Base-by-base conservation (phyloP, 2,797 vertebrate genomes). In the Hypotaenidia philippensis region DNA sequence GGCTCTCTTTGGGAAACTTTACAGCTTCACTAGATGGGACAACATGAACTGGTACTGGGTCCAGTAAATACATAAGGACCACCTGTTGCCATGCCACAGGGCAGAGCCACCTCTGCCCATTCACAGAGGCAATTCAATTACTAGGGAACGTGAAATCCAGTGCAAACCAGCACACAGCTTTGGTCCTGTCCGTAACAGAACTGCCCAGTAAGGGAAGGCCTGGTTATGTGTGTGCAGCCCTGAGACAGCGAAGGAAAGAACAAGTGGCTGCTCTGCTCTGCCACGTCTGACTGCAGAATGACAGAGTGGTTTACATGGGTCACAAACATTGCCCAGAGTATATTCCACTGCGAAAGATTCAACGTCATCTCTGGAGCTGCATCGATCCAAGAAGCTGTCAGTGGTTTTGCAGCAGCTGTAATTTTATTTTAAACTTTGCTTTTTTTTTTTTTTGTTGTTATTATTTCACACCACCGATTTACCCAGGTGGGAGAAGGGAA, bases 91-190 rank as follows among this genome's bases (percentile, higher is more conserved):
- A 19, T 5, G 20, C 32, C 12, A n/a, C 0, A 1, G 45, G 47
- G 27, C 65, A 75, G 36, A 75, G 49, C 14, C 78, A 34, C 38
- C 65, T 52, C 26, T 2, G 47, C 16, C 52, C 50, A 7, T 0
- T 12, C 38, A 31, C 41, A 81, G 45, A 6, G 3, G 36, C 0
- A 0, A 5, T 36, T 77, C 41, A 16, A 0, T 22, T 57, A 26
- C 41, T 38, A 57, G 79, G n/a, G 34, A 77, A 83, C 2, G 3
- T 10, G 34, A 89, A 79, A 84, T 9, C 55, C 59, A 68, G 38
- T 4, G 50, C 63, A 77, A 64, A 93, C 25, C 60, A 89, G 63
- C 47, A 78, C 10, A 76, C 8, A 25, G 34, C 7, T 82, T 79
- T 50, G 47, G 14, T 55, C 55, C 59, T 22, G 17, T 20, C 29